Evolutionary conservation across 2,888 invertebrate species (phyloP).

Genomic region (Sphaerophoria taeniata): DNA sequence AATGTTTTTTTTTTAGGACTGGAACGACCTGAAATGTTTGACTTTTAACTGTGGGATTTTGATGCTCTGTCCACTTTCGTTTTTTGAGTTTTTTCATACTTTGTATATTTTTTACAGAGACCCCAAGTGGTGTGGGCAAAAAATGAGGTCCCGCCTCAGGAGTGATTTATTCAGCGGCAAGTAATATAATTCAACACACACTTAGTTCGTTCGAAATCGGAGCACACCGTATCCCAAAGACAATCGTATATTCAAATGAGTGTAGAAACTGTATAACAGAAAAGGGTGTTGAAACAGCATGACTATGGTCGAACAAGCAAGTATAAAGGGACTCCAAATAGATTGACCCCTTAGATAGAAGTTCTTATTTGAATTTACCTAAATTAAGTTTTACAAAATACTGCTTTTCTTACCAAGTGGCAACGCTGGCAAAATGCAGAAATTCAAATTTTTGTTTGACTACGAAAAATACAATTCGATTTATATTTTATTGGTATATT

Average conservation of each 20-base stretch:
- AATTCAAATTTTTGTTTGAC: conserved; percentile 63
- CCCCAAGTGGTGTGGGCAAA: conserved; percentile 66
- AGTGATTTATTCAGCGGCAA: conserved; percentile 69
- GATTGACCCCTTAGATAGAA: too few relatives aligned
- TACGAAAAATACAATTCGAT: conserved; percentile 41
- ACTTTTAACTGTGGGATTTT: conserved; percentile 47
- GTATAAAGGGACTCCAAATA: too few relatives aligned
- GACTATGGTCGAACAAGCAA: too few relatives aligned
- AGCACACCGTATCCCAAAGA: conserved; percentile 4
- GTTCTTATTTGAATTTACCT: too few relatives aligned
- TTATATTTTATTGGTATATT: conserved; percentile 8
- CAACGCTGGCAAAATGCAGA: conserved; percentile 21
- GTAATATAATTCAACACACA: conserved; percentile 73
- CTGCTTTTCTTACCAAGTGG: background rate
- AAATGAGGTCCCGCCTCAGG: conserved; percentile 54
- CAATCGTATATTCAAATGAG: too few relatives aligned
- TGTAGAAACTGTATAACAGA: too few relatives aligned
- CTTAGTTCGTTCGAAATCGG: conserved; percentile 43
- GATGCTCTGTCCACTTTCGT: conserved; percentile 46
- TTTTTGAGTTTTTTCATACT: conserved; percentile 13
- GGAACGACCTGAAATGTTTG: conserved; percentile 6
- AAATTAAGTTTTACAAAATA: too few relatives aligned
- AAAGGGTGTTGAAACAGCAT: too few relatives aligned
- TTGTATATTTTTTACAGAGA: conserved; percentile 23
- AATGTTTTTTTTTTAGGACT: conserved; percentile 15